Base-by-base conservation (phyloP, 2,888 invertebrate species). In the Phymatocera aterrima region DNA sequence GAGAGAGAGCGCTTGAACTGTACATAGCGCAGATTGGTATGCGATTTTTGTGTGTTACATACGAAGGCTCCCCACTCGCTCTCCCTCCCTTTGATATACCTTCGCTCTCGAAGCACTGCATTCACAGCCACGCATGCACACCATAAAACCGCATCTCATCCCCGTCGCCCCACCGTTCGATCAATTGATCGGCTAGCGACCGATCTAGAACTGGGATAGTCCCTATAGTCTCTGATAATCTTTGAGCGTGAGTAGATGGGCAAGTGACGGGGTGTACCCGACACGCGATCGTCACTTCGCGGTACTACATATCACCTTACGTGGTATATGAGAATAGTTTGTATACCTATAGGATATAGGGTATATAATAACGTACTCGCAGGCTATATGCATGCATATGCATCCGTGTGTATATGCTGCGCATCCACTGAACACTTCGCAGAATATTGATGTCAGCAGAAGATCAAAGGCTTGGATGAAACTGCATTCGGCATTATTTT, bases 371-470 rank as follows among this genome's bases (percentile, higher is more conserved):
- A 79, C 78, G 70, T 51, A 74, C 74, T 74, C 72, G 48, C 77
- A 37, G 61, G 61, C 77, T 72, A 64, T 18, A 34, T 61, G 18
- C 18, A 64, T 46, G n/a, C 24, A 68, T 15, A 46, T 68, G 6
- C 68, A 43, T 10, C 43, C 18, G 37, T 37, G n/a, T 61, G 34
- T 61, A 61, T 21, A 65, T 51, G 34, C 72, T 31, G 18, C 72
- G 72, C 72, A 18, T 72, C 72, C 83, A 81, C 82, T 82, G 83
- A 83, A 82, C 82, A 82, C 84, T 84, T 84, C 83, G 82, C 83
- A 83, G 83, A 83, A 85, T 83, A 83, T 84, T 79, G 79, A 79
- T 82, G 85, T 84, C 85, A 86, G 85, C 85, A 84, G 82, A 82
- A 83, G 82, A 78, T 68, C 78, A 72, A 68, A 75, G 78, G 80